A percentile compares a stretch with the other conserved stretches of the same genome.
phyloP scores from a whole-genome alignment of 2,888 invertebrate species.

The Crocallis elinguaria region DNA sequence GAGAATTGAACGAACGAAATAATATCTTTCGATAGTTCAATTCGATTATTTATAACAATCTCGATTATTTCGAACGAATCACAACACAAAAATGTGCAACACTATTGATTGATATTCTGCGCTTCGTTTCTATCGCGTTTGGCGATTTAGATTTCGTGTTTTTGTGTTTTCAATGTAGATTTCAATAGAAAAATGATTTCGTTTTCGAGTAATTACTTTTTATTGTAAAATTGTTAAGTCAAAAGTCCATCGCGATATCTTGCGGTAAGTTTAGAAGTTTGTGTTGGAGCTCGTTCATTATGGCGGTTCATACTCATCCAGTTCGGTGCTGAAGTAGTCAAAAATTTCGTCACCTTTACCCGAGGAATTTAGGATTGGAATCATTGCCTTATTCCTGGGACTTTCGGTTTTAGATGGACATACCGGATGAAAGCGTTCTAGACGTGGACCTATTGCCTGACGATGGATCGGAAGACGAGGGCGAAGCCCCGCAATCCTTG shows the following conservation, averaged over 20 bases:
- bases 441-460: constrained; percentile 90
- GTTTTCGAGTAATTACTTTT: constrained; percentile 54
- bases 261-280: constrained; percentile 78
- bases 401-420: constrained; percentile 75
- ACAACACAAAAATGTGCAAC: constrained; percentile 42
- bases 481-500: constrained; percentile 86
- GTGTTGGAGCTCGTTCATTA: constrained; percentile 74
- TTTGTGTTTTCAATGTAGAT: constrained; percentile 62
- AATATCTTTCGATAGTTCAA: too few species aligned
- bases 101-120: constrained; percentile 47
- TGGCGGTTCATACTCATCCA: constrained; percentile 78
- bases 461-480: constrained; percentile 90
- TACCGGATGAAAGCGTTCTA: constrained; percentile 78
- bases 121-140: constrained; percentile 71
- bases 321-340: constrained; percentile 54
- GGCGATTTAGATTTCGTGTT: constrained; percentile 64
- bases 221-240: constrained; percentile 60
- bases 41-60: too few species aligned
- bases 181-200: constrained; percentile 68
- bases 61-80: too few species aligned
- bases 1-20: too few species aligned
- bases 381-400: constrained; percentile 1
- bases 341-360: constrained; percentile 50
- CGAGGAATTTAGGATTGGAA: neutral
- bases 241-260: constrained; percentile 73